phyloP scores from a whole-genome alignment of 2,888 invertebrate species.

The Sminthurinus aureus region DNA sequence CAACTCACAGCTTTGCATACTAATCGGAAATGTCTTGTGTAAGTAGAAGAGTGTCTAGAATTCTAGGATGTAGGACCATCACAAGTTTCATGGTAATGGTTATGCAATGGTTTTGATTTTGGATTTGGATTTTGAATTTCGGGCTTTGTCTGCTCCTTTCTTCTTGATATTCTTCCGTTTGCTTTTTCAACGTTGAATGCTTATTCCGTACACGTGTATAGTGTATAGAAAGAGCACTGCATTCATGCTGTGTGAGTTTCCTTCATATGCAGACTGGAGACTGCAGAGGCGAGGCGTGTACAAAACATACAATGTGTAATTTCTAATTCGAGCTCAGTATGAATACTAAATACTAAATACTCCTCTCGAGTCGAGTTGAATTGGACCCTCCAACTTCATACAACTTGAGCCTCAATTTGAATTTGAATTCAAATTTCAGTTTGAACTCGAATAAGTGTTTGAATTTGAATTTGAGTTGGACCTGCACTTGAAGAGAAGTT shows the following conservation, averaged over 20 bases:
- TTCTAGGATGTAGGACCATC: background rate
- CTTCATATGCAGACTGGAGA: background rate
- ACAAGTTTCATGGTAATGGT: background rate
- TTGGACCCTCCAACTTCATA: background rate
- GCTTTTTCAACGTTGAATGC: background rate
- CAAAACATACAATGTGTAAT: background rate
- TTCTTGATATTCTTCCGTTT: background rate
- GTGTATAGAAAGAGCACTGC: background rate
- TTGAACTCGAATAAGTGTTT: too few relatives aligned
- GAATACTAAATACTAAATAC: constrained; percentile 12
- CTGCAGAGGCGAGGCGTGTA: background rate
- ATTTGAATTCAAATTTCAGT: too few relatives aligned
- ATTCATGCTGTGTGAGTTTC: constrained; percentile 5
- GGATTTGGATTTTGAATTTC: background rate
- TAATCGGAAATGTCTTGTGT: background rate
- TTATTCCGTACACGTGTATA: background rate
- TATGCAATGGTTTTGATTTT: background rate
- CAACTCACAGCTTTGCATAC: constrained; percentile 16
- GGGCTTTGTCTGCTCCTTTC: background rate
- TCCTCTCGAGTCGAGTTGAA: background rate
- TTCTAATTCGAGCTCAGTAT: constrained; percentile 2
- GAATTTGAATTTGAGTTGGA: too few relatives aligned
- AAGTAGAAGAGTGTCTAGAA: background rate
- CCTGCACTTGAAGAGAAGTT: too few relatives aligned
- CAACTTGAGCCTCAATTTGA: too few relatives aligned